Evolutionary conservation across 2,113 vertebrate genomes (phyloP).

Genomic region (Hippoglossus stenolepis): DNA sequence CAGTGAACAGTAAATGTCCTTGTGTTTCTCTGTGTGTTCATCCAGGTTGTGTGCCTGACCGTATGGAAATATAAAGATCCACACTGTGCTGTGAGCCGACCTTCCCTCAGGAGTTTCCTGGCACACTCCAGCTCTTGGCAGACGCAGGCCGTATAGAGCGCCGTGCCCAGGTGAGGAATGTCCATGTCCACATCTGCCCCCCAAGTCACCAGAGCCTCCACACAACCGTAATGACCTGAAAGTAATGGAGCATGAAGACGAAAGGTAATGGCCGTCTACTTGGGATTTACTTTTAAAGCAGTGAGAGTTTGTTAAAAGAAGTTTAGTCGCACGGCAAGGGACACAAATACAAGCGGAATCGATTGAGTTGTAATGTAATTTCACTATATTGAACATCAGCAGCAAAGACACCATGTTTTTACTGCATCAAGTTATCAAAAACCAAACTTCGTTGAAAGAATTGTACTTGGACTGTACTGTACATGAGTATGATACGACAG

Average conservation of each 20-base stretch:
- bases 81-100: slow-evolving; percentile 72
- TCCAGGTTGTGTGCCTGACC: slow-evolving; percentile 2
- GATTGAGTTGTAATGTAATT: too few relatives aligned
- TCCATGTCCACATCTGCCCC: slow-evolving; percentile 93
- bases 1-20: not conserved
- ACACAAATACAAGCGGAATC: slow-evolving; percentile 13
- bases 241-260: slow-evolving; percentile 58
- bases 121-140: slow-evolving; percentile 91
- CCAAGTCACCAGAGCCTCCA: slow-evolving; percentile 91
- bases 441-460: too few relatives aligned
- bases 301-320: slow-evolving; percentile 1
- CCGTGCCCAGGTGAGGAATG: slow-evolving; percentile 92
- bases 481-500: too few relatives aligned
- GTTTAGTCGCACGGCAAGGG: slow-evolving; percentile 23
- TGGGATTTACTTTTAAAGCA: slow-evolving; percentile 44
- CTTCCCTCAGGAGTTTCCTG: slow-evolving; percentile 92
- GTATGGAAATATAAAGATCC: slow-evolving; percentile 35
- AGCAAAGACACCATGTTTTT: too few relatives aligned
- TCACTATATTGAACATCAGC: too few relatives aligned
- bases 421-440: too few relatives aligned
- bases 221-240: slow-evolving; percentile 92
- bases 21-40: not conserved
- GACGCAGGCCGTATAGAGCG: slow-evolving; percentile 91
- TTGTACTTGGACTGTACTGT: too few relatives aligned
- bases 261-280: slow-evolving; percentile 53